Evolutionary conservation across 2,888 invertebrate genomes (phyloP).

Genomic region (Dione juno): DNA sequence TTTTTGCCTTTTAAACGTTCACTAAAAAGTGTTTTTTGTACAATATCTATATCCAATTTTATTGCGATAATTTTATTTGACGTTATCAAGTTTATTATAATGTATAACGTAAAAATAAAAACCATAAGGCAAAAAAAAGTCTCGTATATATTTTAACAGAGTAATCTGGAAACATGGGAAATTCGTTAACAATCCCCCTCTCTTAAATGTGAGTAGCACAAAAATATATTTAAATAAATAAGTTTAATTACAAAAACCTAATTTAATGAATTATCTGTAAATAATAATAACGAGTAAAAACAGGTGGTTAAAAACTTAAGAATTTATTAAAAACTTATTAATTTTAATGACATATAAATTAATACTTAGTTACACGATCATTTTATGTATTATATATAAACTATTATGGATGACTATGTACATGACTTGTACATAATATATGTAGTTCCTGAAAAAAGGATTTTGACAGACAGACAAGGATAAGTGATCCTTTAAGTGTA

Average conservation of each 20-base stretch:
- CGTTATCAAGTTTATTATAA: no score
- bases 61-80: no score
- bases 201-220: background rate
- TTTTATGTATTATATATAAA: background rate
- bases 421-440: no score
- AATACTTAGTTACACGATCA: background rate
- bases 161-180: background rate
- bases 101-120: background rate
- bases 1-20: no score
- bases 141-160: background rate
- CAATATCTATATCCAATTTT: no score
- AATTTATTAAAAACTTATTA: constrained; percentile 3
- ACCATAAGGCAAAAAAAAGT: background rate
- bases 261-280: background rate
- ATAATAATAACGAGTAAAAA: background rate
- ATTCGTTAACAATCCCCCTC: background rate
- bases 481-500: no score
- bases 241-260: background rate
- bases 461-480: no score
- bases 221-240: background rate
- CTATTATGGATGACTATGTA: background rate
- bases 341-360: constrained; percentile 5
- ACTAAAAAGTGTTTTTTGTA: no score
- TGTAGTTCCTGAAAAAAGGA: no score
- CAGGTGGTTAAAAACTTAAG: background rate